Evolutionary conservation across 2,113 vertebrate genomes (phyloP), one percentile per base, ranked within the genome.

Genomic region (Percina caprodes): DNA sequence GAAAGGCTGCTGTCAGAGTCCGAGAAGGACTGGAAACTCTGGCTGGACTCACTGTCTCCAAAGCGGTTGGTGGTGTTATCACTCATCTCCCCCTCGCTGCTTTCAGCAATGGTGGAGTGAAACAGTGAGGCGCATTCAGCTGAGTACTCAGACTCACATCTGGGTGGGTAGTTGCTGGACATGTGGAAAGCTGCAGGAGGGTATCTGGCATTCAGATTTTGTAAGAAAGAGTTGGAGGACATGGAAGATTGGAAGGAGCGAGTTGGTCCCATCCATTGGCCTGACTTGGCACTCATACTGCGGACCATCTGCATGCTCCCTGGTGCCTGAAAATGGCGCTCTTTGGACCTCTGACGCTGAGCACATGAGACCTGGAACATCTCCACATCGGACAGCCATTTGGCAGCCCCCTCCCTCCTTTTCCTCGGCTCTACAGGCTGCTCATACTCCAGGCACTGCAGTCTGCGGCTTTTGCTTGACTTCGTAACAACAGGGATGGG

Each of bases 61-160:
- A 98, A 99, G 15, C 96, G 89, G 88, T 96, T 97, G 82, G 96
- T 23, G 0, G 97, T 97, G 91, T 96, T 96, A 83, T 97, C 97
- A 0, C 97, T 98, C 82, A 94, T 90, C 88, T 96, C 96, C 0
- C 96, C 97, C 77, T 96, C 97, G 0, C 97, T 98, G 89, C 95
- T 98, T 81, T 96, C 96, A 0, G 95, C 94, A 0, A 97, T 94
- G 79, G 97, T 96, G 77, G 97, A 97, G 83, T 95, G 97, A 39
- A 96, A 95, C 16, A 97, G 94, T 0, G 97, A 96, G 0, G 95
- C 35, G 0, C 97, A 95, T 33, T 97, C 96, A 0, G 96, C 96
- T 0, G 96, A 97, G 79, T 93, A 96, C 88, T 98, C 96, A 0
- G 97, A 97, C 77, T 96, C 96, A 0, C 97, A 97, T 56, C 79